Conservation (phyloP, 2,888 invertebrate genomes). For the Eupithecia exiguata region DNA sequence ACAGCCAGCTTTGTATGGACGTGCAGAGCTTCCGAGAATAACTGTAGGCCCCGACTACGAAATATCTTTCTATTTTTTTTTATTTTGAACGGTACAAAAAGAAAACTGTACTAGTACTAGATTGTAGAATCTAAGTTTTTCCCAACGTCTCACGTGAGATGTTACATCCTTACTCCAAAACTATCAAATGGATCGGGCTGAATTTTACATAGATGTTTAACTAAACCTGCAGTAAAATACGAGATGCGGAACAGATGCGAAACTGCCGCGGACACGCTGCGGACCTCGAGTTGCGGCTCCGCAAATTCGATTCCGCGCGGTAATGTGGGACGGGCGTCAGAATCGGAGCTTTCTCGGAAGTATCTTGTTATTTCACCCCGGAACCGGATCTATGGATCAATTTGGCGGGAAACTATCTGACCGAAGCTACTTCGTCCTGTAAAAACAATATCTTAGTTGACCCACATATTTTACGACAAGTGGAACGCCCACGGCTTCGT, state of each 20-base stretch:
- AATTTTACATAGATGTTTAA: background rate
- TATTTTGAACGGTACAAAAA: background rate
- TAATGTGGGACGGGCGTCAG: too few species aligned
- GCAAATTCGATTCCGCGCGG: too few species aligned
- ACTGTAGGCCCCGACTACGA: background rate
- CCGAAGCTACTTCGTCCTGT: conserved; percentile 23
- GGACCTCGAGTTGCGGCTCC: too few species aligned
- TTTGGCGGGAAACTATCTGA: conserved; percentile 25
- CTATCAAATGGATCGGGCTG: background rate
- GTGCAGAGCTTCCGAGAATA: background rate
- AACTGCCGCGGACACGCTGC: too few species aligned
- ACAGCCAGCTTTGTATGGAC: background rate
- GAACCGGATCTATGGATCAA: conserved; percentile 23
- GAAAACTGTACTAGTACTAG: background rate
- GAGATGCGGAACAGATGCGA: too few species aligned
- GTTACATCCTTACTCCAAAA: background rate
- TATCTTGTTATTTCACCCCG: conserved; percentile 26
- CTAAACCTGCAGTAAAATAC: too few species aligned
- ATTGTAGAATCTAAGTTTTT: background rate
- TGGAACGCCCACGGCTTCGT: background rate
- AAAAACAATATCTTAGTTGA: conserved; percentile 39
- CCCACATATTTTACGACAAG: conserved; percentile 42
- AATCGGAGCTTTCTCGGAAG: conserved; percentile 1
- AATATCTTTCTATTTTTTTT: background rate
- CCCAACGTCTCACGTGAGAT: too few species aligned